Base-by-base conservation (phyloP, 1,140 invertebrate species). In the Heliothis subflexa region DNA sequence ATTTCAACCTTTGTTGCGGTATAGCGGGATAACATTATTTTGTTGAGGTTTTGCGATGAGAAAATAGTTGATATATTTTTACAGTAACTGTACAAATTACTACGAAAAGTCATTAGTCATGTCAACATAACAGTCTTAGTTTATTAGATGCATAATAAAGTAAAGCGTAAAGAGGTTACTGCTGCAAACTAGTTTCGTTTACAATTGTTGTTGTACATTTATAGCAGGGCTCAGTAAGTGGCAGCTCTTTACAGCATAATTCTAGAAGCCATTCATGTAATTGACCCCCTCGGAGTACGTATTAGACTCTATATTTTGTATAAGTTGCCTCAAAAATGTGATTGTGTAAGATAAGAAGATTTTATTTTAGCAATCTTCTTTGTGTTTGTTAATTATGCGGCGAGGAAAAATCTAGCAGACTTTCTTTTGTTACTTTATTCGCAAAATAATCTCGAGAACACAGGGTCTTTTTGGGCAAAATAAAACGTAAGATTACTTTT, bases 131-230 rank as follows among this genome's bases (percentile, higher is more conserved):
- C 7, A 64, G 47, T 33, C 59, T 52, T 50, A 16, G 59, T 52
- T 64, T 49, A 62, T 62, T 62, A 52, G 55, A 47, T 50, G 61
- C 11, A 75, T 75, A 64, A 73, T 59, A 40, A 40, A 47, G 45
- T 64, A 25, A 14, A 75, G 49, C 59, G 64, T 75, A 16, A 74
- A 75, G 14, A 40, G 40, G 40, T 50, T 61, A 61, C 55, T 74
- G 57, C 49, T 52, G 9, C 59, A 75, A 75, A 75, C 57, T 75
- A 75, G 59, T 75, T 75, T 75, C 52, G 73, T 75, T 62, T 50
- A 75, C 73, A 75, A 75, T 75, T 64, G 59, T 75, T 75, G 73
- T 75, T 75, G 57, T 64, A 75, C 73, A 75, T 75, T 75, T 75
- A 74, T 74, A 52, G 73, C 28, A 33, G 59, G 73, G 73, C 57